phyloP scores from a whole-genome alignment of 2,888 invertebrate species.

The Crepidodera aurea region DNA sequence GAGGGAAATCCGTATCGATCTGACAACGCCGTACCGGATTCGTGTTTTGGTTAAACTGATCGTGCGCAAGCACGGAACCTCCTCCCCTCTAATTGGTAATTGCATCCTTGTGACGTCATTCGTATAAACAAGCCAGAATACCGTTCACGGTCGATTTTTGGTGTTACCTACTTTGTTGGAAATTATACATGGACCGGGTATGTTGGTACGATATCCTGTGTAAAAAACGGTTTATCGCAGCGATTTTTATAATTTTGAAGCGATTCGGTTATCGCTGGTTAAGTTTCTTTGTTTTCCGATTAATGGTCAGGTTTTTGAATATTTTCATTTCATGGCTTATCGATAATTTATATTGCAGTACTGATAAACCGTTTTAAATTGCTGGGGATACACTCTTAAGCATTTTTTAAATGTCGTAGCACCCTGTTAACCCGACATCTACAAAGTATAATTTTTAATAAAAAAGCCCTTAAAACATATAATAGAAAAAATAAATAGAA shows the following conservation, averaged over 20 bases:
- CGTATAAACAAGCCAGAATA: constrained; percentile 37
- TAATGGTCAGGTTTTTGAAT: neutral
- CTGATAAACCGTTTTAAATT: no score
- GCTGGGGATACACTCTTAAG: no score
- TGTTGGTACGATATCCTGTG: constrained; percentile 8
- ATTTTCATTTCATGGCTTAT: no score
- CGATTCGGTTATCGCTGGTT: neutral
- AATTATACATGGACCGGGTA: constrained; percentile 14
- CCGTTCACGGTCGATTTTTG: constrained; percentile 47
- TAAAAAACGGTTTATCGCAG: neutral
- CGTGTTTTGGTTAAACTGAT: constrained; percentile 21
- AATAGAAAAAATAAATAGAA: no score
- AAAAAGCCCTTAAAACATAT: no score
- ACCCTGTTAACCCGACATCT: no score
- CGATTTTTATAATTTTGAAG: neutral
- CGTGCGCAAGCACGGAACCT: constrained; percentile 56
- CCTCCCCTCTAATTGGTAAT: constrained; percentile 47
- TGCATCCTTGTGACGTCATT: constrained; percentile 58
- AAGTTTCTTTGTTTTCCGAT: neutral
- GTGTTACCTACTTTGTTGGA: constrained; percentile 31
- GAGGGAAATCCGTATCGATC: neutral
- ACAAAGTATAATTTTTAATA: no score
- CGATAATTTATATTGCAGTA: no score
- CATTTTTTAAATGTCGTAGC: no score
- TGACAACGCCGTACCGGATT: constrained; percentile 23